Conservation (phyloP, 2,113 vertebrate genomes). For the Procavia capensis region DNA sequence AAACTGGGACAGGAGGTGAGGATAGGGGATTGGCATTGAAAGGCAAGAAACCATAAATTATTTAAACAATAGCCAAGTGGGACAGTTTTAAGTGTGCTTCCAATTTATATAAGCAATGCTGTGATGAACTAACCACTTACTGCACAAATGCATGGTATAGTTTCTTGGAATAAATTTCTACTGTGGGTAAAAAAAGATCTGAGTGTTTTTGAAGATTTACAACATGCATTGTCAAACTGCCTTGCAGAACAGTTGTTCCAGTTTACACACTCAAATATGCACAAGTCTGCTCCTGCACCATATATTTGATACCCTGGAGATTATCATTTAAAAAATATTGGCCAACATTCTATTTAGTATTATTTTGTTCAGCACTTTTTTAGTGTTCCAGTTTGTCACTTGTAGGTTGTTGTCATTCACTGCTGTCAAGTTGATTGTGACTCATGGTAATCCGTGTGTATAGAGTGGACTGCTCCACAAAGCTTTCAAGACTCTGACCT, state of each 20-base stretch:
- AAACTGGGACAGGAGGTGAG: not conserved
- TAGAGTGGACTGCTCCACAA: no score
- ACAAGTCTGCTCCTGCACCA: not conserved
- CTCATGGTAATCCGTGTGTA: no score
- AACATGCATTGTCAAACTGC: not conserved
- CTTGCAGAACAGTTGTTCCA: not conserved
- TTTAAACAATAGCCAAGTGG: not conserved
- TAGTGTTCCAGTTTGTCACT: not conserved
- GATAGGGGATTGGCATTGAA: not conserved
- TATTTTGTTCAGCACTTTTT: conserved; percentile 13
- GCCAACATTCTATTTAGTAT: not conserved
- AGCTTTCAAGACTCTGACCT: no score
- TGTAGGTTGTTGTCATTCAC: no score
- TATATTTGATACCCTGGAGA: not conserved
- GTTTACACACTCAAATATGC: not conserved
- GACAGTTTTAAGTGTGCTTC: conserved; percentile 15
- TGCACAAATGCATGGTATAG: not conserved
- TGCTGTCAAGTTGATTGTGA: no score
- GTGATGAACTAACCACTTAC: not conserved
- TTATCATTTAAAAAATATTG: not conserved
- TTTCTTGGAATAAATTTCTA: conserved; percentile 15
- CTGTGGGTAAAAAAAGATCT: not conserved
- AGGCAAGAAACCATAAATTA: not conserved
- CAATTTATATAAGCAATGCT: not conserved
- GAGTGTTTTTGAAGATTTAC: not conserved